phyloP scores from a whole-genome alignment of 2,113 vertebrate species.

The Shinisaurus crocodilurus region DNA sequence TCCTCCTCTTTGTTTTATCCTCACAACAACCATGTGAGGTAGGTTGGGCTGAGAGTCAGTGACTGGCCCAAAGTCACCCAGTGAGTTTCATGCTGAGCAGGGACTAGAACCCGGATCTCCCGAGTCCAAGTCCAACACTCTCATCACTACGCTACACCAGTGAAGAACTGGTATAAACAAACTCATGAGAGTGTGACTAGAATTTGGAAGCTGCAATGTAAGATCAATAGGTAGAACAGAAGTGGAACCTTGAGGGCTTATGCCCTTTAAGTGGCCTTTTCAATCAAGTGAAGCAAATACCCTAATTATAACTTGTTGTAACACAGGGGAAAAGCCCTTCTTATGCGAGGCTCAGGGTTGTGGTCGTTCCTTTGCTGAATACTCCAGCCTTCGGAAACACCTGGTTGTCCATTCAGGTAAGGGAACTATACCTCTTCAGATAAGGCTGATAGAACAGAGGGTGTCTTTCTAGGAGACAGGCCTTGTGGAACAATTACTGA shows the following conservation, averaged over 20 bases:
- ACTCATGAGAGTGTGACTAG: background rate
- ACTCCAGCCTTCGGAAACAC: conserved; percentile 98
- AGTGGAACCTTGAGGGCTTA: background rate
- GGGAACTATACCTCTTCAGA: conserved; percentile 42
- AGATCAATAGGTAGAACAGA: background rate
- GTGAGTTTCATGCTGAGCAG: too few species aligned
- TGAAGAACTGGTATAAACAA: conserved; percentile 23
- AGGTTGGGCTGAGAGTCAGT: too few species aligned
- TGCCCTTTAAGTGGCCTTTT: background rate
- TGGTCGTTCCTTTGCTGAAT: conserved; percentile 96
- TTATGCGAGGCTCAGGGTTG: conserved; percentile 95
- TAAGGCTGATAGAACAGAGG: conserved; percentile 21
- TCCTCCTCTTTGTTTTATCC: too few species aligned
- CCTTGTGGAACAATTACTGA: background rate
- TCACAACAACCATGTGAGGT: too few species aligned
- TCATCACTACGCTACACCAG: too few species aligned
- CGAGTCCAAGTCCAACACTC: too few species aligned
- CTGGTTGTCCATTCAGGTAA: conserved; percentile 97
- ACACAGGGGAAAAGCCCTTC: conserved; percentile 94
- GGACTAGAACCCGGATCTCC: too few species aligned
- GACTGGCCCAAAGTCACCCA: too few species aligned
- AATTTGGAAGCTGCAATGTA: background rate
- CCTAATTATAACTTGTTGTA: conserved; percentile 27
- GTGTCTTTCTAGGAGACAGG: background rate
- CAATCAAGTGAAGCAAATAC: conserved; percentile 14